Conservation (phyloP, 2,113 vertebrate species). For the Ailuropoda melanoleuca region DNA sequence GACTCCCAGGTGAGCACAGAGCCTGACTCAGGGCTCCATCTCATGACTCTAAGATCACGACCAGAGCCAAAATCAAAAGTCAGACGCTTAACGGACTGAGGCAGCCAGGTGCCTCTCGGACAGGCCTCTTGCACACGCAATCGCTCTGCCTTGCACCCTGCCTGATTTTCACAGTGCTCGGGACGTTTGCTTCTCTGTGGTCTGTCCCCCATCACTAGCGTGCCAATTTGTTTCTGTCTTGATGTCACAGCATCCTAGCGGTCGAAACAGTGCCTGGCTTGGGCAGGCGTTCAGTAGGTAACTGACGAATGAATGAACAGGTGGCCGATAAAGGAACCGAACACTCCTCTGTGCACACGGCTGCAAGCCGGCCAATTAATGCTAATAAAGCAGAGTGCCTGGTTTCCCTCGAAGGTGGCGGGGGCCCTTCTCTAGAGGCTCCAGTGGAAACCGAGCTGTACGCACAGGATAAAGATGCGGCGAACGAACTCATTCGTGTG, state of each 20-base stretch:
- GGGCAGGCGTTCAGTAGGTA: too few relatives aligned
- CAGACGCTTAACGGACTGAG: too few relatives aligned
- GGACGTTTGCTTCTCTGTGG: neutral
- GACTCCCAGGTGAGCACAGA: neutral
- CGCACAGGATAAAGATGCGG: neutral
- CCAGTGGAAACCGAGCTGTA: neutral
- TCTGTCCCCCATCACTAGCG: neutral
- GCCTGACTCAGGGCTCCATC: neutral
- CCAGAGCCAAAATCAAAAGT: neutral
- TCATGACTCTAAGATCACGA: neutral
- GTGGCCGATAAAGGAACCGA: too few relatives aligned
- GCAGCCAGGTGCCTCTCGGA: neutral
- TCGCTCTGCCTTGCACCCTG: neutral
- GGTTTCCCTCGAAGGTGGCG: neutral
- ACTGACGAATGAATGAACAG: neutral
- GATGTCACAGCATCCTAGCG: neutral
- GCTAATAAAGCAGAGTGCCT: neutral
- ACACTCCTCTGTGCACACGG: neutral
- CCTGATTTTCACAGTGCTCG: neutral
- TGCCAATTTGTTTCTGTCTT: neutral
- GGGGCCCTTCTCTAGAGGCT: neutral
- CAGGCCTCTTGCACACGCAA: neutral
- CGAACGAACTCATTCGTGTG: neutral
- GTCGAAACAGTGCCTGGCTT: neutral
- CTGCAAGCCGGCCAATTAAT: neutral